These are phyloP conservation scores for Pseudorhombus dupliciocellatus DNA, from an alignment of 2,113 vertebrate species.

Conservation along the genomic window DNA sequence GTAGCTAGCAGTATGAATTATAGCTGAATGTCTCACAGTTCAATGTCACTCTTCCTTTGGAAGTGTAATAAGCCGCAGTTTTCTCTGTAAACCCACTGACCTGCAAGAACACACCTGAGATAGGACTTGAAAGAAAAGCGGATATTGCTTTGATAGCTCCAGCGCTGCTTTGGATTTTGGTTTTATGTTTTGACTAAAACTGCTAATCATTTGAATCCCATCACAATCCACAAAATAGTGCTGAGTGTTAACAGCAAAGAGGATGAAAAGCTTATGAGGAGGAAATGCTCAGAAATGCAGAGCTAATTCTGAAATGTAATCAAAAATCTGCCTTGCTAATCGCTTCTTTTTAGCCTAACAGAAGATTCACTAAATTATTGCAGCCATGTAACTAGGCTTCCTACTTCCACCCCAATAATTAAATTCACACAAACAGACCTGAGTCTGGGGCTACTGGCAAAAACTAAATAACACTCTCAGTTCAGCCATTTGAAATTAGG, in stretches of 20 bases:
- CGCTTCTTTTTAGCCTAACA: constrained; percentile 31
- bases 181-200: constrained; percentile 41
- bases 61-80: constrained; percentile 21
- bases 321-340: constrained; percentile 57
- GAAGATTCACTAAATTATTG: constrained; percentile 45
- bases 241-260: constrained; percentile 31
- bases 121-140: constrained; percentile 17
- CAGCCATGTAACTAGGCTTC: constrained; percentile 47
- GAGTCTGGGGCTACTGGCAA: constrained; percentile 26
- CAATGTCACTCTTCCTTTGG: constrained; percentile 13
- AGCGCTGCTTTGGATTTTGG: constrained; percentile 4
- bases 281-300: constrained; percentile 42
- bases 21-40: neutral
- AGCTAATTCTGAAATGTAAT: constrained; percentile 59
- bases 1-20: neutral
- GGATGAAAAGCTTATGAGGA: constrained; percentile 44
- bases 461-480: constrained; percentile 7
- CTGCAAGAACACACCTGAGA: constrained; percentile 16
- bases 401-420: constrained; percentile 40
- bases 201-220: constrained; percentile 39
- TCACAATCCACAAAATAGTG: constrained; percentile 36
- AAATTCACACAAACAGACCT: constrained; percentile 56
- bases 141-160: constrained; percentile 26
- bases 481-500: constrained; percentile 15
- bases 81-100: constrained; percentile 14